Base-by-base conservation (phyloP, 2,888 invertebrate genomes). In the Eulithis testata region DNA sequence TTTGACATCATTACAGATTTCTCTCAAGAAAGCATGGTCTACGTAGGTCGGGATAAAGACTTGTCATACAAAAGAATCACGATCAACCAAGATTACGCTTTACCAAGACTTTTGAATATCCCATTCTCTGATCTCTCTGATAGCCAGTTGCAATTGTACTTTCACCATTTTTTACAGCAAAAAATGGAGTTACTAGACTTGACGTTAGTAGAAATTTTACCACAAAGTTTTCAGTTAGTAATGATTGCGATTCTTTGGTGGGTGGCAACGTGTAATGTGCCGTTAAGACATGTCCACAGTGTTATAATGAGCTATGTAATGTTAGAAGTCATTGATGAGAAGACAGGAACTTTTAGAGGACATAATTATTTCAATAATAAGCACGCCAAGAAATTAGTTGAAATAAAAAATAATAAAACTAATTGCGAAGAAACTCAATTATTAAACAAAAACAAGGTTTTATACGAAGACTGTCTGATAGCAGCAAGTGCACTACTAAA, bases 191-290 rank as follows among this genome's bases (percentile, higher is more conserved):
- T 76, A 52, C 75, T 89, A 31, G 85, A 91, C 76, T 64, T 88
- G 4, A 68, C 76, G 37, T 67, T 85, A 31, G 72, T 95, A 62
- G 74, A 89, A 12, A 70, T 82, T 47, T 82, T 95, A 65, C 95
- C 96, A 21, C 65, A 78, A 2, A 90, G 94, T 71, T 95, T 95
- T 93, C 94, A 93, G 79, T 73, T 96, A 43, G 94, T 93, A 75
- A 85, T 95, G 73, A 86, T 94, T 45, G 82, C 94, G 12, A 75
- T 95, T 1, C 81, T 95, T 3, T 96, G 94, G 90, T 95, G 96
- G 95, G 94, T 88, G 75, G 49, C 80, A 68, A 79, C 90, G 86
- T 84, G 88, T 84, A 75, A 81, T 75, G 79, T 90, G 0, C 87
- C 93, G 0, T 68, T 84, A 47, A 79, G 92, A 59, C 93, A 95